These are phyloP conservation scores for Amblyornis subalaris DNA, from an alignment of 2,113 vertebrate genomes.

Conservation along the genomic window DNA sequence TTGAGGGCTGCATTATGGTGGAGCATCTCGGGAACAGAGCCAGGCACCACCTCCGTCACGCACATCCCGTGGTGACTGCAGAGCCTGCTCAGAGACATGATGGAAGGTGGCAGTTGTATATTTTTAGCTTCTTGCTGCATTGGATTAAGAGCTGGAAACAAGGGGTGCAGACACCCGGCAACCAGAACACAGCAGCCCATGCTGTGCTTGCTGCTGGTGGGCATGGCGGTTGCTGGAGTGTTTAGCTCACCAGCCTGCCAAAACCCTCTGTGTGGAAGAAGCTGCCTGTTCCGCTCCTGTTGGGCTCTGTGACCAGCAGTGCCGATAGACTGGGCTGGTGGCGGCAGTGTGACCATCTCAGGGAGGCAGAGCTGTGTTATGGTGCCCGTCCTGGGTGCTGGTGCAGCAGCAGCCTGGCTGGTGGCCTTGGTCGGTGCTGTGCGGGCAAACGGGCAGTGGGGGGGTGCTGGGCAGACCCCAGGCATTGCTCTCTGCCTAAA, in stretches of 20 bases:
- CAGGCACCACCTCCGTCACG: not conserved
- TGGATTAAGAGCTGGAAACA: not conserved
- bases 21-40: not conserved
- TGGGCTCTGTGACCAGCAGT: accelerated
- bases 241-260: not conserved
- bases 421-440: accelerated
- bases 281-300: not conserved
- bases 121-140: conserved; percentile 48
- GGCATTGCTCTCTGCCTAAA: not conserved
- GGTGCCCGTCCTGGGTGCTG: not conserved
- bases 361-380: not conserved
- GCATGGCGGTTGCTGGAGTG: not conserved
- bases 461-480: not conserved
- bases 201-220: accelerated
- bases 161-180: not conserved
- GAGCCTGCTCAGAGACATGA: not conserved
- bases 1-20: not conserved
- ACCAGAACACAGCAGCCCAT: not conserved
- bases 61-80: not conserved
- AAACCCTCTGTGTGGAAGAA: not conserved
- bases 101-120: conserved; percentile 2
- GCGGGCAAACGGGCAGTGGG: not conserved
- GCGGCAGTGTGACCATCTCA: accelerated
- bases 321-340: not conserved
- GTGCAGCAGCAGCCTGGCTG: accelerated